Evolutionary conservation across 2,888 invertebrate genomes (phyloP).

Genomic region (Halocaridina rubra): DNA sequence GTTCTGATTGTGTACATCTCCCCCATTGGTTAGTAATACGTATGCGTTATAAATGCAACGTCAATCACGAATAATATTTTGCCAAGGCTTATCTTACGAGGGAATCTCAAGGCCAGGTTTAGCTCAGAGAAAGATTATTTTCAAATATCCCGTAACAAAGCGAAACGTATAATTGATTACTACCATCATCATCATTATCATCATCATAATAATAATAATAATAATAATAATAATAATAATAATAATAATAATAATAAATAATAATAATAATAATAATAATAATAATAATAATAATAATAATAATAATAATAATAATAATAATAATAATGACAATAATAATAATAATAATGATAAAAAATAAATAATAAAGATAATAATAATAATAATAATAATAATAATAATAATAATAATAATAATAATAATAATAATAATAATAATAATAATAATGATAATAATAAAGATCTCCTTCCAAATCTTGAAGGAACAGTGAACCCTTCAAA

Average conservation of each 20-base stretch:
- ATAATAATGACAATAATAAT: not conserved
- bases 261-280: not conserved
- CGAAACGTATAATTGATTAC: too few species aligned
- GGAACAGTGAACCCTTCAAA: too few species aligned
- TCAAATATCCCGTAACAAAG: too few species aligned
- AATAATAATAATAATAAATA: not conserved
- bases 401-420: not conserved
- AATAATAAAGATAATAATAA: not conserved
- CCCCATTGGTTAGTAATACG: too few species aligned
- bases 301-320: not conserved
- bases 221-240: not conserved
- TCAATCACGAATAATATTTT: too few species aligned
- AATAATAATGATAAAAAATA: not conserved
- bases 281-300: not conserved
- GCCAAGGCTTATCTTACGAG: too few species aligned
- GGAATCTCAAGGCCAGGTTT: too few species aligned
- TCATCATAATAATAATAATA: too few species aligned
- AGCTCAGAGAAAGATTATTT: too few species aligned
- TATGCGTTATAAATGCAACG: too few species aligned
- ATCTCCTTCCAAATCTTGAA: not conserved
- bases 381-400: not conserved
- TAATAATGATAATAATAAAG: not conserved
- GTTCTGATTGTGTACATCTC: too few species aligned
- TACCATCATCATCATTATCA: too few species aligned
- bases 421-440: not conserved